Conservation (phyloP, 2,888 invertebrate genomes). For the Slavum lentiscoides region DNA sequence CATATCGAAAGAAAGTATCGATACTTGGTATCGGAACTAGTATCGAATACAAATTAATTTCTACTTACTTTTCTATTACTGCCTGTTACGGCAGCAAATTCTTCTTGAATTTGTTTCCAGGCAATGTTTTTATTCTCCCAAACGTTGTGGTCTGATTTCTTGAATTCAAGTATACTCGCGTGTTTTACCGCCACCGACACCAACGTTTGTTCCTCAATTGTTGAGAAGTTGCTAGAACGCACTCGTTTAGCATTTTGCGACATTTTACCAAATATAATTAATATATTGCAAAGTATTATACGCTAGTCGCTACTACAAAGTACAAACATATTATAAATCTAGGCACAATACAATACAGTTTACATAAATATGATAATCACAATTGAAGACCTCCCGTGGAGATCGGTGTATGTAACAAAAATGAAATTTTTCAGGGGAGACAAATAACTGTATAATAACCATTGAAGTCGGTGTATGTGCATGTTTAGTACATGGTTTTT, state of each 20-base stretch:
- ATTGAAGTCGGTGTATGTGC: too few species aligned
- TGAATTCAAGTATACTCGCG: not conserved
- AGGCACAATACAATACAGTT: not conserved
- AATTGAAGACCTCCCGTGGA: too few species aligned
- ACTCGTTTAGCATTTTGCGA: not conserved
- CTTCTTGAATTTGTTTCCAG: not conserved
- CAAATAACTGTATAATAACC: too few species aligned
- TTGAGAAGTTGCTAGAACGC: not conserved
- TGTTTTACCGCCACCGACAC: not conserved
- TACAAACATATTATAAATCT: not conserved
- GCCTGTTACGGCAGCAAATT: slow-evolving; percentile 1
- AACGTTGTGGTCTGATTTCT: slow-evolving; percentile 5
- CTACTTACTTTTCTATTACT: not conserved
- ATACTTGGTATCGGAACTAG: too few species aligned
- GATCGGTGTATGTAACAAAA: too few species aligned
- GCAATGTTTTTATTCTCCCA: not conserved
- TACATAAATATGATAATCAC: not conserved
- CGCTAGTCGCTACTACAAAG: not conserved
- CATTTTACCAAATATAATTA: not conserved
- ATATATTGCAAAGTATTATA: too few species aligned
- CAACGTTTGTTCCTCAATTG: not conserved
- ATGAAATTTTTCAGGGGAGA: too few species aligned
- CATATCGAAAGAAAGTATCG: too few species aligned
- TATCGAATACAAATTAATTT: too few species aligned
- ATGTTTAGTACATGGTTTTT: too few species aligned